A percentile compares a stretch with the other conserved stretches of the same genome.
These are phyloP conservation scores for Cenopis cana DNA, from an alignment of 2,888 invertebrate genomes.

Conservation along the genomic window DNA sequence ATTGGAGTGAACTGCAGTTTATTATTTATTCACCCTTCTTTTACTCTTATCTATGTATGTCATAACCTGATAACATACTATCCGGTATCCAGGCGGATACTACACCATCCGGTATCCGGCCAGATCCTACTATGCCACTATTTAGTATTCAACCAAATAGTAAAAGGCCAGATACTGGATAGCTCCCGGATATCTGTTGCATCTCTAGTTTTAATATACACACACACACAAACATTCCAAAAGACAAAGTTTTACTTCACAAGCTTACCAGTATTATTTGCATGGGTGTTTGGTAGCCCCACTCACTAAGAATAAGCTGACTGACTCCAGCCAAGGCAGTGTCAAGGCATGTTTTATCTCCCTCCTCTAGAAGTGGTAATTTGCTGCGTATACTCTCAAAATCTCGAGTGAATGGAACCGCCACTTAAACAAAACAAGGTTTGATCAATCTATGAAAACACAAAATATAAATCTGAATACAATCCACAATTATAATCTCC, in stretches of 20 bases:
- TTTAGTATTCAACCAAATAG: too few relatives aligned
- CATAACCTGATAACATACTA: too few relatives aligned
- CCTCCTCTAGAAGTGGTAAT: slow-evolving; percentile 91
- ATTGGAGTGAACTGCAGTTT: too few relatives aligned
- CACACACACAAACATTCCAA: neutral
- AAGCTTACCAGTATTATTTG: slow-evolving; percentile 84
- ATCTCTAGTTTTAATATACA: neutral
- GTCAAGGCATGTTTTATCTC: slow-evolving; percentile 94
- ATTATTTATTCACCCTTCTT: too few relatives aligned
- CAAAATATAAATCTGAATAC: neutral
- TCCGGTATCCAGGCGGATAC: too few relatives aligned
- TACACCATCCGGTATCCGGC: too few relatives aligned
- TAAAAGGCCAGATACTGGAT: too few relatives aligned
- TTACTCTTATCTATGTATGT: too few relatives aligned
- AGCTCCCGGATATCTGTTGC: too few relatives aligned
- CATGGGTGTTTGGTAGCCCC: slow-evolving; percentile 95
- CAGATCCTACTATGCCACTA: too few relatives aligned
- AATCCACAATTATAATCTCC: too few relatives aligned
- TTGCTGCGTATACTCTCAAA: slow-evolving; percentile 92
- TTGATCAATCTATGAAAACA: neutral
- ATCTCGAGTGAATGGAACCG: slow-evolving; percentile 95
- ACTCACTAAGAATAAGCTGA: slow-evolving; percentile 92
- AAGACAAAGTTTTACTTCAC: neutral
- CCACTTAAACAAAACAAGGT: slow-evolving; percentile 74
- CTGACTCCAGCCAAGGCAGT: slow-evolving; percentile 92